Conservation (phyloP, 2,888 invertebrate species). For the Ecliptopera silaceata region DNA sequence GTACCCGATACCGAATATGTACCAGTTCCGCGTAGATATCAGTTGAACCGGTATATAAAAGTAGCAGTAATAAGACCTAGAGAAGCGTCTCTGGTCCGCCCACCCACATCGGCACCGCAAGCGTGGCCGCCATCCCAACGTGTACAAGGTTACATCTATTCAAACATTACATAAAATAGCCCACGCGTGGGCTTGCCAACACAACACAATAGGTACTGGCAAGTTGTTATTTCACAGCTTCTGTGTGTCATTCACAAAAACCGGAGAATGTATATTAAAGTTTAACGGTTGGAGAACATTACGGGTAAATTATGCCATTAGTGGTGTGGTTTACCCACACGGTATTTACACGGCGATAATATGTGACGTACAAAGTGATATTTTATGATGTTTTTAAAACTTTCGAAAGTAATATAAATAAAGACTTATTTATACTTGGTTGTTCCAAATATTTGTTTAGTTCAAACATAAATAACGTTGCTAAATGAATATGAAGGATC, state of each 20-base stretch:
- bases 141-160: slow-evolving; percentile 62
- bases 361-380: too few relatives aligned
- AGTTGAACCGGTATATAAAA: too few relatives aligned
- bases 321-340: neutral
- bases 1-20: too few relatives aligned
- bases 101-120: slow-evolving; percentile 62
- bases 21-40: too few relatives aligned
- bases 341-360: neutral
- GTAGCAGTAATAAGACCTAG: too few relatives aligned
- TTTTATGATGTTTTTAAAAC: too few relatives aligned
- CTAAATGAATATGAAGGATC: slow-evolving; percentile 47
- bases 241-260: slow-evolving; percentile 18
- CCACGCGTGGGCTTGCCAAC: slow-evolving; percentile 63
- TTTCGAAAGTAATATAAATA: too few relatives aligned
- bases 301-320: neutral
- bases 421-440: too few relatives aligned
- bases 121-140: slow-evolving; percentile 60
- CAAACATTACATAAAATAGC: slow-evolving; percentile 31
- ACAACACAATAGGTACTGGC: slow-evolving; percentile 39
- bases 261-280: neutral
- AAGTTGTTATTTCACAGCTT: slow-evolving; percentile 38
- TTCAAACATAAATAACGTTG: slow-evolving; percentile 6
- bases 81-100: slow-evolving; percentile 63
- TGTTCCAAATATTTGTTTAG: too few relatives aligned
- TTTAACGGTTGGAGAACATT: slow-evolving; percentile 3